phyloP scores from a whole-genome alignment of 2,113 vertebrate species.

The Barbus barbus region DNA sequence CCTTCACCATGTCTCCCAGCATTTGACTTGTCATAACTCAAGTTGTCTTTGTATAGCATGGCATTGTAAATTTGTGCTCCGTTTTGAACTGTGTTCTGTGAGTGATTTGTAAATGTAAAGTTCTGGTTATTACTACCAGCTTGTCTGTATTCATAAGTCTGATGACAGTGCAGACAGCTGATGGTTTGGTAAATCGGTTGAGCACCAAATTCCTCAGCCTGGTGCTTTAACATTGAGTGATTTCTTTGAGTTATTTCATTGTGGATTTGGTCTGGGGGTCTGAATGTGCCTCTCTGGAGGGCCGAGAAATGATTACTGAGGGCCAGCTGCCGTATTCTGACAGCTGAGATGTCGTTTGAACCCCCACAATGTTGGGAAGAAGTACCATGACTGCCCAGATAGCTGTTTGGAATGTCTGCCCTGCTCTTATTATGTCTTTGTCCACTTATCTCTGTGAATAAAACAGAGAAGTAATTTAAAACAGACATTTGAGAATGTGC shows the following conservation, averaged over 20 bases:
- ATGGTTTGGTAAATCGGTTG: constrained; percentile 44
- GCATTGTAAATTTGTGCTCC: constrained; percentile 17
- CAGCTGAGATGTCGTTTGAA: constrained; percentile 28
- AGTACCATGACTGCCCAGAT: constrained; percentile 30
- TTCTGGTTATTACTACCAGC: constrained; percentile 30
- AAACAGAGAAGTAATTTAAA: neutral
- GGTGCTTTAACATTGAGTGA: constrained; percentile 20
- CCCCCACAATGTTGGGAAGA: constrained; percentile 31
- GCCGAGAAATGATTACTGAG: constrained; percentile 50
- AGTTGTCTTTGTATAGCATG: constrained; percentile 43
- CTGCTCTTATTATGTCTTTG: constrained; percentile 30
- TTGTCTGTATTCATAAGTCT: constrained; percentile 55
- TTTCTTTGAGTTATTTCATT: neutral
- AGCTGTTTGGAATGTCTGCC: neutral
- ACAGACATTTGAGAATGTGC: neutral
- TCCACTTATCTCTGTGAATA: constrained; percentile 45
- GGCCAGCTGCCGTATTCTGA: constrained; percentile 50
- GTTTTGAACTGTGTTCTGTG: constrained; percentile 16
- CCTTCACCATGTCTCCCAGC: neutral
- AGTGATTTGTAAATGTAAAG: constrained; percentile 15
- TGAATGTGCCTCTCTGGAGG: constrained; percentile 45
- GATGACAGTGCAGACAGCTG: constrained; percentile 62
- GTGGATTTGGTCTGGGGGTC: constrained; percentile 32
- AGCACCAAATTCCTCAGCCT: constrained; percentile 23
- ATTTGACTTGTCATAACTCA: constrained; percentile 32